Evolutionary conservation across 2,113 vertebrate species (phyloP).

Genomic region (Henicopernis longicauda): DNA sequence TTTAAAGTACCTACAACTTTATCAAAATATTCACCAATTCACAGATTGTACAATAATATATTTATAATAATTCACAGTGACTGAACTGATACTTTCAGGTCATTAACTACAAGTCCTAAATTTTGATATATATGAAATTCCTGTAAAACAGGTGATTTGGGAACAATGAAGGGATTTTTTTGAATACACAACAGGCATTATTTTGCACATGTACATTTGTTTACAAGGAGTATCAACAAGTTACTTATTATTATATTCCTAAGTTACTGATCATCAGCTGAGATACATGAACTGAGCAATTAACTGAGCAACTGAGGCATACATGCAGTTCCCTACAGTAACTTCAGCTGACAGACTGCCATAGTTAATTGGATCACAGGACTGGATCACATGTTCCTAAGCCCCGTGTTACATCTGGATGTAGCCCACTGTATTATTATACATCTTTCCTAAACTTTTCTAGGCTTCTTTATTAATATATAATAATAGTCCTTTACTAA

Average conservation of each 20-base stretch:
- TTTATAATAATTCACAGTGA: background rate
- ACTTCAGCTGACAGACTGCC: constrained; percentile 14
- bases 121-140: background rate
- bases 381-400: background rate
- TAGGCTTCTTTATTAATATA: background rate
- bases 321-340: background rate
- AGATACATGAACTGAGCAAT: background rate
- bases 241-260: background rate
- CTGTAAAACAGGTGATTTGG: background rate
- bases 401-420: background rate
- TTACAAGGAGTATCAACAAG: background rate
- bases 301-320: background rate
- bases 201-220: background rate
- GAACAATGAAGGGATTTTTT: background rate
- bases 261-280: background rate
- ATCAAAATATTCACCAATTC: background rate
- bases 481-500: background rate
- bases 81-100: background rate
- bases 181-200: background rate
- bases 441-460: background rate
- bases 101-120: background rate
- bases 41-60: background rate
- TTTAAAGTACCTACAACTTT: background rate
- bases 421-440: background rate
- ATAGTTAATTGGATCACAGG: background rate